Base-by-base conservation (phyloP, 2,888 invertebrate genomes). In the Trissolcus japonicus region DNA sequence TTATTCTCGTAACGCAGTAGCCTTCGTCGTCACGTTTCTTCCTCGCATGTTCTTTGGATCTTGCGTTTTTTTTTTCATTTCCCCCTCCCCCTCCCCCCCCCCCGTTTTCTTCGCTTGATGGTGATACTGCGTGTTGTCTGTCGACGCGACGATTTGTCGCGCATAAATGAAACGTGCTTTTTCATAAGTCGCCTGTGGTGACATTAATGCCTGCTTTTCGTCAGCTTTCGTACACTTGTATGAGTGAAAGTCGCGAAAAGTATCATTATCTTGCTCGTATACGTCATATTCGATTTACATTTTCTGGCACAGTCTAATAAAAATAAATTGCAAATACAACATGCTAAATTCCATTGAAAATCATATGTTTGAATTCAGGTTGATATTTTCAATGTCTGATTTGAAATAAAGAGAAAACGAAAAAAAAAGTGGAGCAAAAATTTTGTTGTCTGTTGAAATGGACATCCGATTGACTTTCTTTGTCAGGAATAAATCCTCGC, bases 1-100 rank as follows among this genome's bases (percentile, higher is more conserved):
- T 59, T 68, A 69, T 76, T 76, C 65, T 76, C 69, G 69, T 76
- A 57, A 68, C 63, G 51, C 74, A 35, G 71, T 21, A 72, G 72
- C 72, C 65, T 65, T 68, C 66, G 57, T 62, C 55, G 57, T 59
- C 62, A 51, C 60, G 60, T 50, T 71, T 51, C 63, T 71, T 55
- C 53, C 51, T 62, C 62, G 53, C 62, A 43, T 54, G 46, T 66
- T 56, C 57, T 19, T 54, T 41, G 17, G 19, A 4, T 16, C 43
- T 68, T 59, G 53, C 40, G 40, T 43, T 21, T 35, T 57, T 41
- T 48, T 17, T 3, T 21, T 21, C 21, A 19, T 35, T 40, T 56
- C 19, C 25, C 29, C 4, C 54, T 19, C 13, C 25, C 6, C 1
- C n/a, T 7, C 25, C 29, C 4, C 54, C 13, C 13, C 25, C 6